Conservation (phyloP, 2,888 invertebrate genomes). For the Aproaerema taeniolella region DNA sequence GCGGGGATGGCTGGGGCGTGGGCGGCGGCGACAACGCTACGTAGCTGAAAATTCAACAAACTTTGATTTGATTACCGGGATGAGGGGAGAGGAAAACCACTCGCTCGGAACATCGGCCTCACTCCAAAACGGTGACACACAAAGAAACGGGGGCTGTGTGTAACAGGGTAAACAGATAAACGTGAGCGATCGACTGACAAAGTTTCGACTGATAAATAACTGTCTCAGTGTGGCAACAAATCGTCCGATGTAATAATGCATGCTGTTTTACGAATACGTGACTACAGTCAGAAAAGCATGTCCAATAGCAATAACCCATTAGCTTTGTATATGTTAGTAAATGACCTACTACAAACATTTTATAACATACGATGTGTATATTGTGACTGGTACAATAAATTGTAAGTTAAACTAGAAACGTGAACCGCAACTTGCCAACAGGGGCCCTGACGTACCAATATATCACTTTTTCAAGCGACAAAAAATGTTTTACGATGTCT, state of each 20-base stretch:
- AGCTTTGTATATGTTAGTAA: no score
- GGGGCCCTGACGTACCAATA: constrained; percentile 1
- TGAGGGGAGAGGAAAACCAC: constrained; percentile 22
- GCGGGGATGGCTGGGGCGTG: constrained; percentile 36
- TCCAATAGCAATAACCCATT: no score
- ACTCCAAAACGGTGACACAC: constrained; percentile 16
- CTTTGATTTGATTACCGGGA: constrained; percentile 28
- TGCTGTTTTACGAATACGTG: no score
- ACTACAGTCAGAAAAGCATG: background rate
- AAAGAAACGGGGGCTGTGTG: constrained; percentile 24
- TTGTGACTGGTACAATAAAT: no score
- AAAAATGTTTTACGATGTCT: constrained; percentile 11
- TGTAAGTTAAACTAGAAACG: no score
- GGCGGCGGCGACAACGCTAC: constrained; percentile 40
- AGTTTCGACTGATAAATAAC: background rate
- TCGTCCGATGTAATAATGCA: no score
- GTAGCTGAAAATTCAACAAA: constrained; percentile 47
- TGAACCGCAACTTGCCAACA: background rate
- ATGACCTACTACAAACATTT: no score
- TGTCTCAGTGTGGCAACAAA: no score
- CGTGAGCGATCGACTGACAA: constrained; percentile 32
- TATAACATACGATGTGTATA: no score
- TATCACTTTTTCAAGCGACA: constrained; percentile 7
- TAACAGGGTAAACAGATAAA: constrained; percentile 31
- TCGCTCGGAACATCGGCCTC: constrained; percentile 24